These are phyloP conservation scores for Rattus norvegicus DNA, from an alignment of 2,113 vertebrate genomes.

Conservation along the genomic window GRCr8 NC_086022.1:68354001-68354500, in stretches of 20 bases:
- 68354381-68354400: not conserved
- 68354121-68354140: not conserved
- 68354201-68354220: not conserved
- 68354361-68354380: not conserved
- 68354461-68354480: not conserved
- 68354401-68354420: not conserved
- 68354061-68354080: not conserved
- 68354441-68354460: not conserved
- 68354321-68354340: not conserved
- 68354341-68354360: not conserved
- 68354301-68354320: not conserved
- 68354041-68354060: not conserved
- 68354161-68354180: not conserved
- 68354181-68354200: not conserved
- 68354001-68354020: too few relatives aligned
- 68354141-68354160: not conserved
- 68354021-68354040: not conserved
- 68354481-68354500: constrained; percentile 66
- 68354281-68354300: not conserved
- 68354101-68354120: not conserved
- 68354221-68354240: rapidly evolving
- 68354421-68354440: rapidly evolving
- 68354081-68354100: too few relatives aligned
- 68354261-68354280: too few relatives aligned
- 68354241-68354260: not conserved